phyloP scores from a whole-genome alignment of 2,113 vertebrate species.

The Pelodiscus sinensis region DNA sequence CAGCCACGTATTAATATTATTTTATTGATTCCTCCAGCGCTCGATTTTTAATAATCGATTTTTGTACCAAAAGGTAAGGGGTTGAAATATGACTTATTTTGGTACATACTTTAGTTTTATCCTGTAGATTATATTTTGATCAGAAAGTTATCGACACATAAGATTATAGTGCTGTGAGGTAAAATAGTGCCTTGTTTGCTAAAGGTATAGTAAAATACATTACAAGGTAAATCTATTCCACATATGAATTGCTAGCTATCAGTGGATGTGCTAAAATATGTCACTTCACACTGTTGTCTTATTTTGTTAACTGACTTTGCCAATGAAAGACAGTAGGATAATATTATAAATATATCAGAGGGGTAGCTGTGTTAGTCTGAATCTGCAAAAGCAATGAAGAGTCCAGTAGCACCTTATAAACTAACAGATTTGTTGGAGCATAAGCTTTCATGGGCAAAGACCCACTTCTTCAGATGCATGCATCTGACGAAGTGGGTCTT shows the following conservation, averaged over 20 bases:
- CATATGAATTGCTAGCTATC: conserved; percentile 24
- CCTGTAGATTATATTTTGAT: background rate
- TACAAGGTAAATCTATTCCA: background rate
- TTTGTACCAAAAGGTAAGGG: background rate
- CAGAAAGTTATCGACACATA: conserved; percentile 4
- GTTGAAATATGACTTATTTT: background rate
- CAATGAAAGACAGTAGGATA: background rate
- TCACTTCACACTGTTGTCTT: conserved; percentile 1
- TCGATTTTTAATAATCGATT: conserved; percentile 3
- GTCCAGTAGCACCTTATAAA: too few relatives aligned
- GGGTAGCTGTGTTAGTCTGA: too few relatives aligned
- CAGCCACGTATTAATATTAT: background rate
- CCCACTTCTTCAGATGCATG: too few relatives aligned
- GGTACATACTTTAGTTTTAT: background rate
- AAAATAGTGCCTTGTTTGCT: background rate
- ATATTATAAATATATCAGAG: background rate
- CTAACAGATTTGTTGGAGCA: too few relatives aligned
- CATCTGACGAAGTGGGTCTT: too few relatives aligned
- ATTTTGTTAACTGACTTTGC: conserved; percentile 35
- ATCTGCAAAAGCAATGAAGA: too few relatives aligned
- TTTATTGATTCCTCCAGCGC: background rate
- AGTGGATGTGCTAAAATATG: background rate
- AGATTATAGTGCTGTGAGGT: background rate
- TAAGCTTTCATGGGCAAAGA: too few relatives aligned
- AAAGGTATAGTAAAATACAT: background rate